Conservation (phyloP, 2,113 vertebrate species). For the Caloenas nicobarica region DNA sequence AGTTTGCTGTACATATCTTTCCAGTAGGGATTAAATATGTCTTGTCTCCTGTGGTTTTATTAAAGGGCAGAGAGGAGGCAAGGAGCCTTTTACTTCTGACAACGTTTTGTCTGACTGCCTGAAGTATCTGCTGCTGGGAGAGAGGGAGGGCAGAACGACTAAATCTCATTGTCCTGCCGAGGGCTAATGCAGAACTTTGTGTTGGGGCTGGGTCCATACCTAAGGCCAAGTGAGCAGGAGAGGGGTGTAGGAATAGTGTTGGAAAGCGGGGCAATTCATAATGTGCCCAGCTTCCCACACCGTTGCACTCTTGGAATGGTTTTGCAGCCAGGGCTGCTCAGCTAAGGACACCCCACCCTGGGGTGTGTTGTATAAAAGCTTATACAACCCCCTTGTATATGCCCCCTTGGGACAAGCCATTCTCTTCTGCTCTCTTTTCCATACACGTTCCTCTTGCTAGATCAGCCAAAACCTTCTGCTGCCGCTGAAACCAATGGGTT, state of each 20-base stretch:
- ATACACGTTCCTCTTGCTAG: neutral
- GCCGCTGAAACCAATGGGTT: neutral
- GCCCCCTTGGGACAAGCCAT: neutral
- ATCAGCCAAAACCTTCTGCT: neutral
- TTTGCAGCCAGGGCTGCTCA: neutral
- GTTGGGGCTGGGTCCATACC: neutral
- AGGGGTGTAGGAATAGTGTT: neutral
- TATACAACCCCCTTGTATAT: no score
- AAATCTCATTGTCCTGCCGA: neutral
- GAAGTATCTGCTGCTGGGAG: neutral
- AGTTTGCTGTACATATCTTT: neutral
- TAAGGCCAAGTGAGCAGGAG: neutral
- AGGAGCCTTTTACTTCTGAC: neutral
- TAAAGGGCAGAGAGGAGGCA: slow-evolving; percentile 24
- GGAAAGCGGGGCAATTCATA: neutral
- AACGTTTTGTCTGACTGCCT: neutral
- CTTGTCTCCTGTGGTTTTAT: slow-evolving; percentile 17
- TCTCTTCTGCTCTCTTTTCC: neutral
- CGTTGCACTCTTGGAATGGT: rapidly evolving
- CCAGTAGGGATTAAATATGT: neutral
- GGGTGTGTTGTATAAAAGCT: neutral
- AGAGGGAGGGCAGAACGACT: neutral
- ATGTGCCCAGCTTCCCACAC: neutral
- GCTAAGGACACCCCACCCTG: neutral
- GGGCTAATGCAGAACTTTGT: neutral